Conservation (phyloP, 2,113 vertebrate species). For the Urocitellus parryii region DNA sequence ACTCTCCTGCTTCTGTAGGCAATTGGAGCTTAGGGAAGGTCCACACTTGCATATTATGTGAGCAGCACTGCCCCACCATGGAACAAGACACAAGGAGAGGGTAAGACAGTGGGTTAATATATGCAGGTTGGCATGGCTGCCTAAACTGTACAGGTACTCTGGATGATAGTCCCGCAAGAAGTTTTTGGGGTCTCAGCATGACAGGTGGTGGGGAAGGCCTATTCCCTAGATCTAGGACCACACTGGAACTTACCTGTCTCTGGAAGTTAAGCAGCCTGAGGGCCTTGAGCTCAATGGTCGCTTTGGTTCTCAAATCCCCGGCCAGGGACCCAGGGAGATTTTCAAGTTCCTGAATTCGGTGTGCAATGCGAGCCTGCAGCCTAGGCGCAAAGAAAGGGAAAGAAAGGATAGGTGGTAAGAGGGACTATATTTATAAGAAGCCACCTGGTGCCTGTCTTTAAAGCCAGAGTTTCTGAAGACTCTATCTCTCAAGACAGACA, state of each 20-base stretch:
- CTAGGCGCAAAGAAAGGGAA: slow-evolving; percentile 79
- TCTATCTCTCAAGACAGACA: too few species aligned
- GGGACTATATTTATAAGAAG: neutral
- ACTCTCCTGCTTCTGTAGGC: neutral
- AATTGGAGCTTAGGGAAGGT: neutral
- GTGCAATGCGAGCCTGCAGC: slow-evolving; percentile 96
- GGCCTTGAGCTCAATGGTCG: slow-evolving; percentile 97
- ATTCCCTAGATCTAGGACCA: fast-evolving
- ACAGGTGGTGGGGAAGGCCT: neutral
- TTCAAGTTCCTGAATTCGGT: slow-evolving; percentile 97
- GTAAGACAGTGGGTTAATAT: fast-evolving
- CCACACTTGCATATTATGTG: fast-evolving
- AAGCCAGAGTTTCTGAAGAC: neutral
- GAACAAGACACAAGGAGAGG: neutral
- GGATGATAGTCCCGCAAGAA: fast-evolving
- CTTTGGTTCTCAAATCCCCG: slow-evolving; percentile 97
- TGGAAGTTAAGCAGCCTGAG: slow-evolving; percentile 98
- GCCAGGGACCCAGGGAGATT: slow-evolving; percentile 96
- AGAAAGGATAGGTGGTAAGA: neutral
- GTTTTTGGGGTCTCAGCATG: neutral
- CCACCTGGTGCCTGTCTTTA: neutral
- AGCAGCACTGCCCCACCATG: fast-evolving
- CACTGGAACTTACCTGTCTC: slow-evolving; percentile 91
- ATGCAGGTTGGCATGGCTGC: fast-evolving
- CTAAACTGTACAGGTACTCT: fast-evolving